Conservation (phyloP, 2,797 vertebrate species). For the Periparus ater region DNA sequence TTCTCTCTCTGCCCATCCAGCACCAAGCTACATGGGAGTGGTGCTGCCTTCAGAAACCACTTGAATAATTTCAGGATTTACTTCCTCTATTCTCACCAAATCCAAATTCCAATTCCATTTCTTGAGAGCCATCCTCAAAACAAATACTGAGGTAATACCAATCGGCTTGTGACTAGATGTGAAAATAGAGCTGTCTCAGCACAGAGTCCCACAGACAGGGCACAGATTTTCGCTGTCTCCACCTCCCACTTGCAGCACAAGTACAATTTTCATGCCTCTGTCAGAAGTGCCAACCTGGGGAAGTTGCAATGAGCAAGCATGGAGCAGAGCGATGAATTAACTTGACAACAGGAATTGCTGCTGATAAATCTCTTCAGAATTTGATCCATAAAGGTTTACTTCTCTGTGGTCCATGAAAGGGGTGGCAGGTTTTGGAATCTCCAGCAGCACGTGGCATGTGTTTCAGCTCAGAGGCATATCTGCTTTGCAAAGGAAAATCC, state of each 20-base stretch:
- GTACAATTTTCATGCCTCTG: constrained; percentile 57
- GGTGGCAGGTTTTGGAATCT: background rate
- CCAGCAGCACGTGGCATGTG: fast-evolving
- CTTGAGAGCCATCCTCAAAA: background rate
- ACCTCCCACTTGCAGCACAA: constrained; percentile 63
- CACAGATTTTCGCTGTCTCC: constrained; percentile 66
- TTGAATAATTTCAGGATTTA: background rate
- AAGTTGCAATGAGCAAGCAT: constrained; percentile 18
- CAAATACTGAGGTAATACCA: background rate
- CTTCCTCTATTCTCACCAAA: constrained; percentile 1
- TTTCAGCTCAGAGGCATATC: background rate
- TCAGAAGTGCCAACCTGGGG: constrained; percentile 54
- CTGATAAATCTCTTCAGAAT: background rate
- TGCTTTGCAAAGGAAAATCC: background rate
- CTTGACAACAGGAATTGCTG: background rate
- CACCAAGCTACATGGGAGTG: background rate
- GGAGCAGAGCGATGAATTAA: background rate
- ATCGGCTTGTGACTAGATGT: constrained; percentile 31
- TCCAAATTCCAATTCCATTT: background rate
- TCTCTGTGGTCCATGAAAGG: background rate
- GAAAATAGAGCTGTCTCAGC: constrained; percentile 49
- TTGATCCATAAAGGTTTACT: background rate
- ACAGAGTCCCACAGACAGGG: constrained; percentile 15
- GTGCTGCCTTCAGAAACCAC: background rate
- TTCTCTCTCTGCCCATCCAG: background rate